phyloP scores from a whole-genome alignment of 2,797 vertebrate genomes.

The Myiotriccus ornatus region DNA sequence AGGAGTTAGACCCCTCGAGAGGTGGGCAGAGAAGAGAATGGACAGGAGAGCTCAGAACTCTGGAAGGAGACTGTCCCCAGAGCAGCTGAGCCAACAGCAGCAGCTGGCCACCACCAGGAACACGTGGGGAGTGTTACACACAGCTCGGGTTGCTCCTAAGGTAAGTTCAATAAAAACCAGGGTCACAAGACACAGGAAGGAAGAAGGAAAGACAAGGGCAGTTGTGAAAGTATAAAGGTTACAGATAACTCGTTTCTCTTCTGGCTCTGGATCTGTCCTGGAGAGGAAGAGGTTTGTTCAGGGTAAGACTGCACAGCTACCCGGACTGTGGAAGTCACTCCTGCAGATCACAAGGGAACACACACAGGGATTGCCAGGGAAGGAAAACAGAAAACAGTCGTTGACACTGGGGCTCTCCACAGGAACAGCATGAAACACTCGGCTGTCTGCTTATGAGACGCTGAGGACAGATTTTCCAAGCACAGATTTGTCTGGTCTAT shows the following conservation, averaged over 20 bases:
- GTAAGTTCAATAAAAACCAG: background rate
- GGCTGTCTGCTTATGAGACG: background rate
- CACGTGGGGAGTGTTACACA: background rate
- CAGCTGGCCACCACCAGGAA: background rate
- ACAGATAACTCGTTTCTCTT: background rate
- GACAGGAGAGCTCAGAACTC: background rate
- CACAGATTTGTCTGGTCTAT: background rate
- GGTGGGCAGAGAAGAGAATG: background rate
- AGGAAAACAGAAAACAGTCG: background rate
- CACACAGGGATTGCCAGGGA: background rate
- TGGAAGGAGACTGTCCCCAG: background rate
- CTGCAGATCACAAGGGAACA: background rate
- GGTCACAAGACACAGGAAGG: background rate
- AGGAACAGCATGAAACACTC: rapidly evolving
- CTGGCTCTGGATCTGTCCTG: background rate
- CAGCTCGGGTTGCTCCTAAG: background rate
- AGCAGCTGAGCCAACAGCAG: background rate
- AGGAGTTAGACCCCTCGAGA: background rate
- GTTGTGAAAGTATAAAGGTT: background rate
- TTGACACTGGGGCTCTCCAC: background rate
- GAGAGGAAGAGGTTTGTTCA: background rate
- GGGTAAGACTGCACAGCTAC: background rate
- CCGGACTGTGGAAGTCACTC: background rate
- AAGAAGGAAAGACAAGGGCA: background rate
- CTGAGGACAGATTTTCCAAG: background rate